Base-by-base conservation (phyloP, 1,140 invertebrate genomes). In the Drosophila lowei region DNA sequence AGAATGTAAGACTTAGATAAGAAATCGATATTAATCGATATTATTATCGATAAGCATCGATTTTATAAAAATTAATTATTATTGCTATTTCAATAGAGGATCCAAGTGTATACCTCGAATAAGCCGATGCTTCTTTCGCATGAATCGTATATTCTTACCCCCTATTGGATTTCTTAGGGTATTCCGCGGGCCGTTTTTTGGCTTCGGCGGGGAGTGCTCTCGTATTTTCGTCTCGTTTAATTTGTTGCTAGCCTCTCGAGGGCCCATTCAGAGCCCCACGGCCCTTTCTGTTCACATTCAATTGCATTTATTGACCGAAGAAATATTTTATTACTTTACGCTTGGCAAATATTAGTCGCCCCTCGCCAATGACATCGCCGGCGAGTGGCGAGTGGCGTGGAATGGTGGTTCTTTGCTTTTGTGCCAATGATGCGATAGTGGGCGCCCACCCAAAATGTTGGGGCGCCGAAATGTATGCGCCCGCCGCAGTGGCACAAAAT, bases 321-420 rank as follows among this genome's bases (percentile, higher is more conserved):
- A 76, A 79, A 84, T 84, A 84, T 84, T 84, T 84, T 84, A 84
- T 84, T 84, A 84, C 80, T 84, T 79, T 84, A 85, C 80, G 76
- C 80, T 84, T 84, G 79, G 80, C 80, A 84, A 84, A 84, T 84
- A 85, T 84, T 85, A 70, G 75, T 85, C 56, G 64, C 58, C 75
- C 72, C 74, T 78, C 61, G 61, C 61, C 61, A 58, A 75, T 47
- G 54, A 63, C 46, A 63, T 16, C 34, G 34, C 11, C 34, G 11
- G 11, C 34, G 34, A 38, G 34, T 38, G 65, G 41, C 30, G 23
- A 25, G 23, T 25, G 16, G 23, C 15, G 23, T 56, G 30, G 30
- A 3, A 1, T 38, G 34, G 34, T 11, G 34, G 4, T 3, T 9
- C 23, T 9, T 13, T n/a, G 34, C 13, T n/a, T 18, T 8, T 9